Evolutionary conservation across 2,113 vertebrate species (phyloP), one percentile per base, ranked within the genome.

Genomic region (Gadus macrocephalus): DNA sequence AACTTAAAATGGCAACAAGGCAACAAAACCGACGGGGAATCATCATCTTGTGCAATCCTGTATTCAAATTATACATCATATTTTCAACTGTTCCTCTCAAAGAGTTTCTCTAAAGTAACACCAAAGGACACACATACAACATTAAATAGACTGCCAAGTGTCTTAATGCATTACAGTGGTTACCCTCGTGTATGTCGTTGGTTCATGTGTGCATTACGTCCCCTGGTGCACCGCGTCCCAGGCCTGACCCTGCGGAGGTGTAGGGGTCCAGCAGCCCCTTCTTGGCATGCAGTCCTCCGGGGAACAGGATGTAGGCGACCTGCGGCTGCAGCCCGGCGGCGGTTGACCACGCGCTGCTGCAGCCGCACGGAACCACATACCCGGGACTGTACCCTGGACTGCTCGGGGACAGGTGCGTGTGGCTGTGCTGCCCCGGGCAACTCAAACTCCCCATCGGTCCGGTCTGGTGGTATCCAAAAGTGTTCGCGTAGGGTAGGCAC

Each of bases 271-370:
- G 77, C 2, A 49, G 8, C 81, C 92, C 94, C 87, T 90, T 92
- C 91, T 95, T 95, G 89, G 88, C 91, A 25, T 25, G 25, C 93
- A 95, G 92, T 66, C 83, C 87, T 87, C 96, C 95, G 0, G 96
- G 96, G 78, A 98, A 95, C 79, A 98, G 91, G 77, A 98, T 96
- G 83, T 98, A 98, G 73, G 96, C 96, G 77, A 98, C 94, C 5
- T 96, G 96, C 74, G 95, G 95, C 81, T 95, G 95, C 88, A 97
- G 90, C 88, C 92, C 92, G 84, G 95, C 93, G 20, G 94, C 85
- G 60, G 94, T 84, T 61, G 95, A 94, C 96, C 96, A 98, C 74
- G 94, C 93, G 42, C 92, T 91, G 92, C 42, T 49, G 11, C 96
- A 98, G 93, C 94, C 95, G 91, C 96, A 98, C 31, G 95, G 94